Conservation (phyloP, 2,113 vertebrate genomes). For the Cyprinus carpio region DNA sequence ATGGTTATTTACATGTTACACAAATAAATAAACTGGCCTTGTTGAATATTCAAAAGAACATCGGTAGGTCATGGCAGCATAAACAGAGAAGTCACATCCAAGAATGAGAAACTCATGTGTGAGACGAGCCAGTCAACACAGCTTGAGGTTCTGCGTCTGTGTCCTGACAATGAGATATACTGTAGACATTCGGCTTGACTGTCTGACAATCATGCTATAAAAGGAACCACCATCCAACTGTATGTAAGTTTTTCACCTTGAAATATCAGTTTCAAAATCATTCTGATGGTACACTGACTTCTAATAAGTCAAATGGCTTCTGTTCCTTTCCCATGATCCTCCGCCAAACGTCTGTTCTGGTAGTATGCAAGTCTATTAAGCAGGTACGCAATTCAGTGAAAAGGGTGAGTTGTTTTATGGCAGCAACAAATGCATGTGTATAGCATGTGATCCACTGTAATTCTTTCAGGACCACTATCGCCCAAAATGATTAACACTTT, state of each 20-base stretch:
- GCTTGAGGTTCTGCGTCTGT: slow-evolving; percentile 8
- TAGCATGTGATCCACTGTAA: too few species aligned
- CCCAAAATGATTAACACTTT: too few species aligned
- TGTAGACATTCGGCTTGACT: background rate
- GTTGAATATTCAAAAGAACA: slow-evolving; percentile 69
- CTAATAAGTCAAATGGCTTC: too few species aligned
- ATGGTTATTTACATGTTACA: slow-evolving; percentile 65
- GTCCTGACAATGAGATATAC: slow-evolving; percentile 2
- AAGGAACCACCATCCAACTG: background rate
- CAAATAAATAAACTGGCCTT: slow-evolving; percentile 65
- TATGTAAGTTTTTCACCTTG: background rate
- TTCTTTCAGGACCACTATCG: too few species aligned
- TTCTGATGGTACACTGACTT: too few species aligned
- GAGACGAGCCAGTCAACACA: slow-evolving; percentile 17
- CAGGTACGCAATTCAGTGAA: background rate
- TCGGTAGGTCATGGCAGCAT: slow-evolving; percentile 59
- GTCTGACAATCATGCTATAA: slow-evolving; percentile 17
- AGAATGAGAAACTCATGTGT: slow-evolving; percentile 21
- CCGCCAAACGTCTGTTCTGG: background rate
- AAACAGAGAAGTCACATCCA: slow-evolving; percentile 60
- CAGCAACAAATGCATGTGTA: too few species aligned
- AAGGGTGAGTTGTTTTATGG: background rate
- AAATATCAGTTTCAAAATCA: too few species aligned
- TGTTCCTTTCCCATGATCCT: background rate
- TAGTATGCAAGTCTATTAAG: background rate